These are phyloP conservation scores for Drosophila santomea DNA, from an alignment of 1,140 invertebrate genomes.

Conservation along the genomic window DNA sequence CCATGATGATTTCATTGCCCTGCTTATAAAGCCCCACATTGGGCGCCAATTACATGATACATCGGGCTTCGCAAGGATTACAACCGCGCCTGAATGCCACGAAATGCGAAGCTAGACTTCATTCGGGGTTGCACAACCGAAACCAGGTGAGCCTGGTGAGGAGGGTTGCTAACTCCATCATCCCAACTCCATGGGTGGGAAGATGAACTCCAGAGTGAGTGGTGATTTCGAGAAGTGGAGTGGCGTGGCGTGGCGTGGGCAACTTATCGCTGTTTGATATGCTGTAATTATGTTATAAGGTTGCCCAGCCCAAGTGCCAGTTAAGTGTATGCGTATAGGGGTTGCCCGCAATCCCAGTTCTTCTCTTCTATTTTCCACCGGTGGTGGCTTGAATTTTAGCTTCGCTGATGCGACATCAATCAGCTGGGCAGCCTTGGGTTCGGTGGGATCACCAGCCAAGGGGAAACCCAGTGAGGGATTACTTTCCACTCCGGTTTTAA, in stretches of 20 bases:
- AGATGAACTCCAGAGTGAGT: constrained; percentile 7
- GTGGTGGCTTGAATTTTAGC: constrained; percentile 35
- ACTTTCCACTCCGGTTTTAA: constrained; percentile 42
- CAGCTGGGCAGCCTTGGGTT: constrained; percentile 22
- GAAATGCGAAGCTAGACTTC: not conserved
- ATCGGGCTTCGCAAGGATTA: not conserved
- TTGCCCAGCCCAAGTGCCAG: constrained; percentile 64
- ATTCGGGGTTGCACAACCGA: constrained; percentile 9
- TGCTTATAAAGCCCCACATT: not conserved
- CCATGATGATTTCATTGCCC: too few relatives aligned
- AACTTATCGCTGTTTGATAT: constrained; percentile 74
- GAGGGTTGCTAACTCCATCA: constrained; percentile 35
- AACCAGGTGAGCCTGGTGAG: constrained; percentile 21
- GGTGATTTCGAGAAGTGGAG: not conserved
- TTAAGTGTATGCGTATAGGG: constrained; percentile 55
- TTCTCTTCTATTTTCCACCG: not conserved
- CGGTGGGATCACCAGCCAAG: not conserved
- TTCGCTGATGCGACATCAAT: constrained; percentile 52
- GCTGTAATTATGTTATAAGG: constrained; percentile 80
- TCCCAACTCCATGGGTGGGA: constrained; percentile 1
- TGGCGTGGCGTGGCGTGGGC: constrained; percentile 1
- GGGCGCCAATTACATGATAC: constrained; percentile 7
- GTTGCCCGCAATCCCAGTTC: constrained; percentile 6
- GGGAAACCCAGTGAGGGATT: not conserved
- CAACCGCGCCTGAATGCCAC: constrained; percentile 2